Percentiles rank a stretch among this genome's conserved stretches.
Conservation (phyloP, 2,113 vertebrate genomes). For the Leiothrix lutea region DNA sequence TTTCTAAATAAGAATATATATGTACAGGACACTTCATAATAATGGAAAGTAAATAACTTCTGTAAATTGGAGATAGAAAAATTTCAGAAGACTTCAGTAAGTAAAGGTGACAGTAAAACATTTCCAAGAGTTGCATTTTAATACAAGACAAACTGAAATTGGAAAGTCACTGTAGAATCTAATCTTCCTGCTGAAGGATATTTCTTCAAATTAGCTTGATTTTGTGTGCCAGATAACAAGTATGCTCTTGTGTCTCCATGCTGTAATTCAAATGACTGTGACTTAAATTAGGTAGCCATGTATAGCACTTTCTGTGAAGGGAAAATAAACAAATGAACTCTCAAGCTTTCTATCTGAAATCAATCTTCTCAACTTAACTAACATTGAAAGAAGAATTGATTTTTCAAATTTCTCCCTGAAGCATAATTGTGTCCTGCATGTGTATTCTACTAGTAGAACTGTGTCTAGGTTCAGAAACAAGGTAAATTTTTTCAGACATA, state of each 20-base stretch:
- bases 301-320: neutral
- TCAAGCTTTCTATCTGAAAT: constrained; percentile 22
- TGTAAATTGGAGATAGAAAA: neutral
- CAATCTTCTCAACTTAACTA: constrained; percentile 41
- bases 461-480: neutral
- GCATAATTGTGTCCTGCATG: neutral
- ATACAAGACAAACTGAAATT: neutral
- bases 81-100: neutral
- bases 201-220: neutral
- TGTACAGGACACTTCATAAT: neutral
- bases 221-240: neutral
- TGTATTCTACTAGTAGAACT: neutral
- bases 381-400: constrained; percentile 28
- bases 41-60: neutral
- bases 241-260: neutral
- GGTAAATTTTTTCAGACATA: neutral
- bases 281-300: neutral
- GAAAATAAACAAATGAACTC: constrained; percentile 28
- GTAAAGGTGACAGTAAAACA: neutral
- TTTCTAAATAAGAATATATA: neutral
- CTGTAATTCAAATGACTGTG: neutral
- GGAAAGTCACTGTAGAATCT: neutral
- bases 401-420: constrained; percentile 7
- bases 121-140: neutral
- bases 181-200: neutral